Base-by-base conservation (phyloP, 2,113 vertebrate species). In the Talpa occidentalis region DNA sequence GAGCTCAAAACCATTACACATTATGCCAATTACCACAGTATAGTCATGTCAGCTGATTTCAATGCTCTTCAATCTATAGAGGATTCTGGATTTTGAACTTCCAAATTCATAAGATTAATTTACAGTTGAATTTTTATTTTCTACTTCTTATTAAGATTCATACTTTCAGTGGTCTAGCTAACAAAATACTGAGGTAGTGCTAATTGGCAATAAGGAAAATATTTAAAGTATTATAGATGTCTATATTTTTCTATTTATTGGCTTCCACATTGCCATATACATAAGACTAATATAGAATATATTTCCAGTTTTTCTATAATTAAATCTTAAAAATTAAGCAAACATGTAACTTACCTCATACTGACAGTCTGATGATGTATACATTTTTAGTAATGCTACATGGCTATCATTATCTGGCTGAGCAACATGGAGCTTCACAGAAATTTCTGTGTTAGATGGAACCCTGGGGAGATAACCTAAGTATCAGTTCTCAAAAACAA, bases 311-410 rank as follows among this genome's bases (percentile, higher is more conserved):
- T 62, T 54, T 69, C 76, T 59, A 35, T 73, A 87, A 92, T 3
- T 56, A 86, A 90, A 69, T 64, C 54, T 87, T 79, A 59, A 81
- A 87, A 78, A 78, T 49, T 59, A 87, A 59, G 40, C 30, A 83
- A 81, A 69, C 21, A 4, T 21, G 28, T 64, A 90, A 96, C 98
- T 98, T 98, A 99, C 99, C 99, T 99, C 99, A 95, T 99, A 99
- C n/a, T 98, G 98, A 97, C 99, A 99, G 97, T 99, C 99, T 94
- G 99, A 98, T 47, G 99, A 98, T 85, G 99, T 99, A 97, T 99
- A 99, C 97, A 99, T 99, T 95, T 99, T 98, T 83, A 99, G 94
- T 66, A 97, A 98, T 86, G 97, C 98, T 95, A 98, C 97, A 56
- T 96, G 96, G 94, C 97, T 99, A 54, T 98, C 95, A 84, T 99